Conservation (phyloP, 1,140 invertebrate genomes). For the Drosophila navojoa region DNA sequence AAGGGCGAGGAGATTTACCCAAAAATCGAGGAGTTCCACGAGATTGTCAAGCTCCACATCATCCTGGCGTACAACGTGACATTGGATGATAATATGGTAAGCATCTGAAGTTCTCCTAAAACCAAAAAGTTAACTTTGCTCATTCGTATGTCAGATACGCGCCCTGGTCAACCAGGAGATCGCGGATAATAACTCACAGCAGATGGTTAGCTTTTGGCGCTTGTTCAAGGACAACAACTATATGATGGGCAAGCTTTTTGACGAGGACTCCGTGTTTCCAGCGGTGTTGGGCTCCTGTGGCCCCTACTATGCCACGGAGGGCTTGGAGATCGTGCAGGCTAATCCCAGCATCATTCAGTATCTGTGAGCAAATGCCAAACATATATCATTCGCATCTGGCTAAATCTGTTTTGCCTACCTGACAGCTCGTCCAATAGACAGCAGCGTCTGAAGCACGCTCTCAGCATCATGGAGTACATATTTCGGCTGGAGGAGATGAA, state of each 20-base stretch:
- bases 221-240: slow-evolving; percentile 82
- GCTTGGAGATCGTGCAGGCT: slow-evolving; percentile 65
- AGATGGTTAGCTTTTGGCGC: slow-evolving; percentile 79
- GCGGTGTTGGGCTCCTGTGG: slow-evolving; percentile 75
- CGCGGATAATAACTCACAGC: slow-evolving; percentile 70
- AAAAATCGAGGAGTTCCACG: slow-evolving; percentile 77
- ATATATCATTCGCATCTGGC: neutral
- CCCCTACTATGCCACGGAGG: slow-evolving; percentile 75
- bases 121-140: neutral
- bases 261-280: slow-evolving; percentile 78
- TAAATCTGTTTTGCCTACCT: neutral
- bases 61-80: slow-evolving; percentile 79
- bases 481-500: slow-evolving; percentile 78
- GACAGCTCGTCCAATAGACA: slow-evolving; percentile 68
- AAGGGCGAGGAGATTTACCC: slow-evolving; percentile 68
- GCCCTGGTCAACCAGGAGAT: slow-evolving; percentile 78
- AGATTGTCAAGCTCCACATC: slow-evolving; percentile 78
- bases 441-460: slow-evolving; percentile 71
- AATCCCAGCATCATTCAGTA: slow-evolving; percentile 73
- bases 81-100: slow-evolving; percentile 80
- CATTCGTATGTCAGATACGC: slow-evolving; percentile 50
- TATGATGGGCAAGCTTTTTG: slow-evolving; percentile 81
- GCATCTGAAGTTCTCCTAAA: neutral
- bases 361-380: slow-evolving; percentile 50
- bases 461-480: slow-evolving; percentile 77